These are phyloP conservation scores for Gymnoscopelus microlampas DNA, from an alignment of 2,797 vertebrate genomes.

Conservation along the genomic window DNA sequence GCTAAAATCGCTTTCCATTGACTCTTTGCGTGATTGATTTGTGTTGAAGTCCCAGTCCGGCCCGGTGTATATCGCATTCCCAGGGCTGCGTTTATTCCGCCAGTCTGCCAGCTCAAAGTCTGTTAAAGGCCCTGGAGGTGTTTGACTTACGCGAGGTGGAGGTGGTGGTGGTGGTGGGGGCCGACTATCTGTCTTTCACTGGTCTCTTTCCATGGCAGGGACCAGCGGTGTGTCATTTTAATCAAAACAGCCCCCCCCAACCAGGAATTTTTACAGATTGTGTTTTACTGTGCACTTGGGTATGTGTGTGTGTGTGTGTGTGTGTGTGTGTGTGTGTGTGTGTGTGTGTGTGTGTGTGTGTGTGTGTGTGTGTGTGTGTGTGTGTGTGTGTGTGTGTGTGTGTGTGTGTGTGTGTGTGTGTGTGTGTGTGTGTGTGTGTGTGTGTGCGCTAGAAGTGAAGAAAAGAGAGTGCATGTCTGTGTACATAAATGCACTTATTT, in stretches of 20 bases:
- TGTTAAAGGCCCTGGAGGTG: conserved; percentile 26
- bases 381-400: background rate
- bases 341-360: background rate
- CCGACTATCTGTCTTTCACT: conserved; percentile 1
- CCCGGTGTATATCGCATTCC: conserved; percentile 6
- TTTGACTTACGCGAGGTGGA: background rate
- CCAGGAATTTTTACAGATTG: background rate
- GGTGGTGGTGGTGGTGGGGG: background rate
- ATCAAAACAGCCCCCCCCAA: conserved; percentile 26
- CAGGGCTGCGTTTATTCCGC: conserved; percentile 10
- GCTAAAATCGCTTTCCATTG: conserved; percentile 40
- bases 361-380: conserved; percentile 1
- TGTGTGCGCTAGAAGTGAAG: background rate
- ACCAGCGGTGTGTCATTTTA: conserved; percentile 3
- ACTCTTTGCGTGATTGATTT: conserved; percentile 43
- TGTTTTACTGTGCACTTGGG: background rate
- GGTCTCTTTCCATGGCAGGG: background rate
- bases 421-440: background rate
- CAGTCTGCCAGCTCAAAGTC: conserved; percentile 10
- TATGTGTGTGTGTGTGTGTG: conserved; percentile 1
- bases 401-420: background rate
- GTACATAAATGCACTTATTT: background rate
- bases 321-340: background rate
- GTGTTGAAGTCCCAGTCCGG: conserved; percentile 36
- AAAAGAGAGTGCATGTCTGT: background rate